Percentiles rank a stretch among this genome's conserved stretches.
Evolutionary conservation across 2,888 invertebrate genomes (phyloP).

Genomic region (Pecten maximus): DNA sequence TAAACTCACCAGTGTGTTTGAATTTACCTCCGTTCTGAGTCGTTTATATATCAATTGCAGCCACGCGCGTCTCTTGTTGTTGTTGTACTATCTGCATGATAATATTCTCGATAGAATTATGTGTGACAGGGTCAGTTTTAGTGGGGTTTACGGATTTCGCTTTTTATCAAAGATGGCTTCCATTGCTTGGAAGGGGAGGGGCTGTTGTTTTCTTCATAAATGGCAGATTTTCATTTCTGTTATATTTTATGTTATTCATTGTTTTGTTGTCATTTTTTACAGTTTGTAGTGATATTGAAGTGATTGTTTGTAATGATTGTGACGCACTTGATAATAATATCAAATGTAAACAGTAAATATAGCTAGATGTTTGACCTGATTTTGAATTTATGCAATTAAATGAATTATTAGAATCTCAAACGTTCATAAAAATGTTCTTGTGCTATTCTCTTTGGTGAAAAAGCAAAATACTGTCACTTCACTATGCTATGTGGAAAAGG

Average conservation of each 20-base stretch:
- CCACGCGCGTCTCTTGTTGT: slow-evolving; percentile 54
- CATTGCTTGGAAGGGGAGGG: slow-evolving; percentile 56
- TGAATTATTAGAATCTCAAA: neutral
- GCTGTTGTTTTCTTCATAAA: slow-evolving; percentile 42
- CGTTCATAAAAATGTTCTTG: neutral
- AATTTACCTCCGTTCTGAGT: slow-evolving; percentile 70
- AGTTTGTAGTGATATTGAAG: neutral
- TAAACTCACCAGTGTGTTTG: slow-evolving; percentile 82
- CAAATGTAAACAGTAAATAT: neutral
- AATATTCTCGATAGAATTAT: slow-evolving; percentile 27
- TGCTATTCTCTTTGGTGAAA: too few species aligned
- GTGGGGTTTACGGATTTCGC: slow-evolving; percentile 3
- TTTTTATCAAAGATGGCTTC: slow-evolving; percentile 54
- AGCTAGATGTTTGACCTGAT: neutral
- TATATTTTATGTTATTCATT: neutral
- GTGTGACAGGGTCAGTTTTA: neutral
- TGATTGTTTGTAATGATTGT: neutral
- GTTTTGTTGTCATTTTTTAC: neutral
- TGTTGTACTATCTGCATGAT: slow-evolving; percentile 34
- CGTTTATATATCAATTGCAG: slow-evolving; percentile 57
- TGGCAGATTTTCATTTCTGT: slow-evolving; percentile 29
- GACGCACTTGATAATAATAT: neutral
- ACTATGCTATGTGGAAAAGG: too few species aligned
- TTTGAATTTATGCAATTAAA: neutral
- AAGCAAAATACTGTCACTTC: too few species aligned